Conservation (phyloP, 1,140 invertebrate genomes). For the Frieseomelitta varia region DNA sequence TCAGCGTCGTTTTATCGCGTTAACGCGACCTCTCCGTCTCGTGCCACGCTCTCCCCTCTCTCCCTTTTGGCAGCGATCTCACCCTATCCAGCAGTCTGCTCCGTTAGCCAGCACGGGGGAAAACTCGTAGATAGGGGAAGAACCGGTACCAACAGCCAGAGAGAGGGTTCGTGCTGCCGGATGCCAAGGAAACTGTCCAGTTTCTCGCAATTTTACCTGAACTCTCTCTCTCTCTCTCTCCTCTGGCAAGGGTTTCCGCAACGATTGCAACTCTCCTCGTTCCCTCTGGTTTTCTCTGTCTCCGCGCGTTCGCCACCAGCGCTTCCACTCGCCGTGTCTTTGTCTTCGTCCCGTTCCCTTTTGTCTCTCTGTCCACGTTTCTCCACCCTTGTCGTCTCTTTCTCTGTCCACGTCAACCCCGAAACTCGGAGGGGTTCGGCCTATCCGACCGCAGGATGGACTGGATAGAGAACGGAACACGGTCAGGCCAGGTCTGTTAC, state of each 20-base stretch:
- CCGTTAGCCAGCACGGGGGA: not conserved
- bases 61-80: slow-evolving; percentile 19
- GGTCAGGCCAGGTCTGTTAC: slow-evolving; percentile 54
- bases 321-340: not conserved
- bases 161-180: slow-evolving; percentile 10
- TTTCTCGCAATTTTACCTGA: slow-evolving; percentile 49
- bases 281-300: not conserved
- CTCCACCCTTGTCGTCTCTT: not conserved
- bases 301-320: not conserved
- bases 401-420: slow-evolving; percentile 30
- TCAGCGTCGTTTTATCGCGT: slow-evolving; percentile 57
- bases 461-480: slow-evolving; percentile 52
- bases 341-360: slow-evolving; percentile 3
- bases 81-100: not conserved
- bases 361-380: not conserved
- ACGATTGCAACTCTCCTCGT: not conserved
- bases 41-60: not conserved
- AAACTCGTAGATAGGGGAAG: not conserved
- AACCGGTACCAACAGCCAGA: not conserved
- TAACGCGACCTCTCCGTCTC: slow-evolving; percentile 49
- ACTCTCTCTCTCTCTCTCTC: slow-evolving; percentile 44
- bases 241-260: slow-evolving; percentile 27
- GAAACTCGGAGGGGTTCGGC: slow-evolving; percentile 55
- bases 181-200: slow-evolving; percentile 40
- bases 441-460: slow-evolving; percentile 62